Percentiles rank a stretch among this genome's conserved stretches.
Evolutionary conservation across 1,140 invertebrate genomes (phyloP).

Genomic region (Tetragonula clypearis): DNA sequence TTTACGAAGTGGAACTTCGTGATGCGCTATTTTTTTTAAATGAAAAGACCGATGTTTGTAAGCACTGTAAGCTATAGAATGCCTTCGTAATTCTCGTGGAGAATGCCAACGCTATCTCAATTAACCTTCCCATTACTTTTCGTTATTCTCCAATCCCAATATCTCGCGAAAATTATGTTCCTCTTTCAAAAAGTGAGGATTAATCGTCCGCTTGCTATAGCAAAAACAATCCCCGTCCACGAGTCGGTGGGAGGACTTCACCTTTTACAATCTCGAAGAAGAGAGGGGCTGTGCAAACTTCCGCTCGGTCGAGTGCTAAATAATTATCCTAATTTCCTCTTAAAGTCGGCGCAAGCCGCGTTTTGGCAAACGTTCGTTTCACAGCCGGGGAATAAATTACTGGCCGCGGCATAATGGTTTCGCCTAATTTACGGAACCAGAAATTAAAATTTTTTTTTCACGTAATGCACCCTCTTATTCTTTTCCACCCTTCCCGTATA

Average conservation of each 20-base stretch:
- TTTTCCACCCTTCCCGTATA: neutral
- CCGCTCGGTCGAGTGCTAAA: conserved; percentile 15
- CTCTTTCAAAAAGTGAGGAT: neutral
- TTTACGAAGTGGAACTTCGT: too few species aligned
- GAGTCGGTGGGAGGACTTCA: neutral
- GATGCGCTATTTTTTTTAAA: too few species aligned
- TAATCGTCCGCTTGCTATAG: neutral
- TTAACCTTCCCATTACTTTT: neutral
- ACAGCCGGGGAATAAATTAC: conserved; percentile 43
- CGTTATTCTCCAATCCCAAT: neutral
- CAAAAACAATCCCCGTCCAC: neutral
- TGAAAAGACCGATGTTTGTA: too few species aligned
- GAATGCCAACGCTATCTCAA: neutral
- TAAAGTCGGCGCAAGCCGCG: neutral
- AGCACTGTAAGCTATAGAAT: neutral
- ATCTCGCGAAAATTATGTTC: neutral
- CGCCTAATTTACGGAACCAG: conserved; percentile 47
- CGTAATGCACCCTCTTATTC: neutral
- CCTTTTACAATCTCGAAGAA: neutral
- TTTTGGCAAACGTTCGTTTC: neutral
- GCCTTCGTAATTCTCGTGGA: neutral
- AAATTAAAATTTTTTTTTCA: conserved; percentile 54
- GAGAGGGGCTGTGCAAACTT: neutral
- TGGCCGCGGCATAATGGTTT: conserved; percentile 35
- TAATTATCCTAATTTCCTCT: conserved; percentile 42